Evolutionary conservation across 2,797 vertebrate genomes (phyloP).

Genomic region (Eospalax fontanierii): DNA sequence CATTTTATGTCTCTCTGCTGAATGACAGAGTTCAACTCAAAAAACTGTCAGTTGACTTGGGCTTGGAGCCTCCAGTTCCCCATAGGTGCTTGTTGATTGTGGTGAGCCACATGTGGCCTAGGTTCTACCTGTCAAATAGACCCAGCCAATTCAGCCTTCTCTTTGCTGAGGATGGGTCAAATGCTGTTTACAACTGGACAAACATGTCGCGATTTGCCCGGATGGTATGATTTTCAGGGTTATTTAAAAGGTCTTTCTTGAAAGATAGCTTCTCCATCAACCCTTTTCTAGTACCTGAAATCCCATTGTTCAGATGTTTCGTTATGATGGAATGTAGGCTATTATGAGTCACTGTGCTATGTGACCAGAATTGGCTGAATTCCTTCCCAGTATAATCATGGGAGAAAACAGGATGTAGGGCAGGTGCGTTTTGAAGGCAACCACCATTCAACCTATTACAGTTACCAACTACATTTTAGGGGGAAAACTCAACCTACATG

Average conservation of each 20-base stretch:
- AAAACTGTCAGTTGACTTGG: neutral
- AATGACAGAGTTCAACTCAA: neutral
- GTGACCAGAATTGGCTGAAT: neutral
- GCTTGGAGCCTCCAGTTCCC: neutral
- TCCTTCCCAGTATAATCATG: neutral
- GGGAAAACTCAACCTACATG: neutral
- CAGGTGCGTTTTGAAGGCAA: too few species aligned
- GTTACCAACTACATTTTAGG: neutral
- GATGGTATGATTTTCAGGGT: neutral
- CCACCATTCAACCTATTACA: neutral
- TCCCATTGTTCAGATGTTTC: neutral
- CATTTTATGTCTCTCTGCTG: neutral
- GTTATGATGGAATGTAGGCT: neutral
- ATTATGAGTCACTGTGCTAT: neutral
- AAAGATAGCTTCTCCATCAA: constrained; percentile 23
- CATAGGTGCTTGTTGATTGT: neutral
- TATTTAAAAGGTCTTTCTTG: constrained; percentile 29
- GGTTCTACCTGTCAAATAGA: neutral
- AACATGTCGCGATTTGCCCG: neutral
- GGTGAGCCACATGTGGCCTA: neutral
- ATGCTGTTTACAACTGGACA: neutral
- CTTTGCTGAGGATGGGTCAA: constrained; percentile 3
- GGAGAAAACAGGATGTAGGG: neutral
- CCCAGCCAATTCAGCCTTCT: neutral
- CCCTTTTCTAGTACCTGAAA: neutral